Base-by-base conservation (phyloP, 2,888 invertebrate species). In the Sarcophaga variegata region DNA sequence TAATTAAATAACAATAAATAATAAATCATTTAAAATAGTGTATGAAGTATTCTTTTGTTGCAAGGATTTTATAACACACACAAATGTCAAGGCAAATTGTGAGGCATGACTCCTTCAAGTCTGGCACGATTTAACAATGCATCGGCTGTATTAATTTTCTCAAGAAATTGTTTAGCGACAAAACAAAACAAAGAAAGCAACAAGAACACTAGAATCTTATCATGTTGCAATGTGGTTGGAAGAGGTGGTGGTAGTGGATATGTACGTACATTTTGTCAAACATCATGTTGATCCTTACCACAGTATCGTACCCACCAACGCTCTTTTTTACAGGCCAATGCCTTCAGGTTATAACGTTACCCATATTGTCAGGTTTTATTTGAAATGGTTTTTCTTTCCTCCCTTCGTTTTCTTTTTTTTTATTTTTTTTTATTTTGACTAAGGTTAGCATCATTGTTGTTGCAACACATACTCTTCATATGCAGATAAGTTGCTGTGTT, bases 301-400 rank as follows among this genome's bases (percentile, higher is more conserved):
- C 71, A 66, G 17, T 3, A 67, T 20, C 25, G 14, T 22, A 37
- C 47, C 37, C n/a, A 71, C 66, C 63, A 25, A 66, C 49, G 49
- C 17, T 66, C 3, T 25, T 74, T 71, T 71, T 47, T 70, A 60
- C n/a, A 70, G 64, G 60, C 27, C n/a, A 81, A 84, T 74, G 80
- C 76, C 84, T 84, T 49, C 45, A 66, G 80, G 80, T 76, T 80
- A 71, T 76, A 85, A 67, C 54, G 85, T 78, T 85, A 59, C 69
- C 59, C 74, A 78, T 76, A 82, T 82, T 86, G 64, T 70, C 82
- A 82, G 85, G 82, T 82, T 81, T 10, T 81, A 78, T 69, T 69
- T 78, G 67, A 78, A 81, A 75, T 64, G 63, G 69, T 25, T 69
- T 77, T 27, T 17, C 12, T 49, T 11, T 49, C 14, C 14, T 49